Evolutionary conservation across 1,140 invertebrate genomes (phyloP).

Genomic region (Leptinotarsa defecta): DNA sequence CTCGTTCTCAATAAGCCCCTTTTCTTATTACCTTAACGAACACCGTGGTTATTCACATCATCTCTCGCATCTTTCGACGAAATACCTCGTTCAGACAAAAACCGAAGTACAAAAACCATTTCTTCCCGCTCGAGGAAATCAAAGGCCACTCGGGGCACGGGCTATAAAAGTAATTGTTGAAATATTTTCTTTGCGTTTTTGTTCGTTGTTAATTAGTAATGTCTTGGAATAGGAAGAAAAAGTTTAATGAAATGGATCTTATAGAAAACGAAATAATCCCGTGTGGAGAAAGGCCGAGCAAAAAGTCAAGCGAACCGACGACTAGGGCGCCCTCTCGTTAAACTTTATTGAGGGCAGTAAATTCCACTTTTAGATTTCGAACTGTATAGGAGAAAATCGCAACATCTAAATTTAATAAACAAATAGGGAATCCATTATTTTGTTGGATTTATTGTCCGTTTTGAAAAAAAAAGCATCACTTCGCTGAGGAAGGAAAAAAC

Average conservation of each 20-base stretch:
- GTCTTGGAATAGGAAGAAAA: background rate
- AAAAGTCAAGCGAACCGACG: background rate
- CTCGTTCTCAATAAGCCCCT: no score
- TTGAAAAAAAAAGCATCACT: no score
- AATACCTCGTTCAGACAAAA: background rate
- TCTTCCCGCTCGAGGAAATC: background rate
- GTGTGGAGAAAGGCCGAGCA: background rate
- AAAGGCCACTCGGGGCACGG: background rate
- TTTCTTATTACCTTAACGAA: no score
- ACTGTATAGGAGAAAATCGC: background rate
- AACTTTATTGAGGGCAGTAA: background rate
- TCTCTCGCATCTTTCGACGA: no score
- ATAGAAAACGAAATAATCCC: background rate
- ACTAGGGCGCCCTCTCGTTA: background rate
- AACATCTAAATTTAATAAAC: no score
- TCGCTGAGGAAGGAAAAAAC: no score
- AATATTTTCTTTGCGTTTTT: constrained; percentile 4
- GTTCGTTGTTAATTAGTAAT: constrained; percentile 3
- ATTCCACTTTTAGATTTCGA: background rate
- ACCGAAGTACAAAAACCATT: background rate
- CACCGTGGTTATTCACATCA: no score
- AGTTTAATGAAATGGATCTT: constrained; percentile 3
- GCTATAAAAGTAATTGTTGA: constrained; percentile 4
- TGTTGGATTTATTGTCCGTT: no score
- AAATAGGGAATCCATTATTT: no score